These are phyloP conservation scores for Steromphala cineraria DNA, from an alignment of 2,888 invertebrate species.

Conservation along the genomic window DNA sequence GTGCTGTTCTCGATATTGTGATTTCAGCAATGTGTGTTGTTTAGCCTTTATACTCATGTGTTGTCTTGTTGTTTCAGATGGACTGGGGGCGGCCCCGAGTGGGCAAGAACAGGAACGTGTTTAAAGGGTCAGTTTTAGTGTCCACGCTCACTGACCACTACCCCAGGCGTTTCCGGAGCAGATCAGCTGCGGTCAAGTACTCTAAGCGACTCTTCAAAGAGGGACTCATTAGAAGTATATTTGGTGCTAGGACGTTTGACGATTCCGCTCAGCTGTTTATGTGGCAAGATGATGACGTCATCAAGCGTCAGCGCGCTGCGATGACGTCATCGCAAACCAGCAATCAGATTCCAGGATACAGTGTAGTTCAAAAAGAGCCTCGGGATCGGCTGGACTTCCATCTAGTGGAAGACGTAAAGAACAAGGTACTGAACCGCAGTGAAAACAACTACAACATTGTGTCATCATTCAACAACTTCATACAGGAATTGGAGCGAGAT, in stretches of 20 bases:
- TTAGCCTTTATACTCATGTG: background rate
- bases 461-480: slow-evolving; percentile 49
- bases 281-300: slow-evolving; percentile 57
- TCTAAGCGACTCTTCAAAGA: slow-evolving; percentile 65
- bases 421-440: slow-evolving; percentile 39
- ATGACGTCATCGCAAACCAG: slow-evolving; percentile 48
- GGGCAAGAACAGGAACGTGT: slow-evolving; percentile 53
- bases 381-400: slow-evolving; percentile 27
- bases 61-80: slow-evolving; percentile 51
- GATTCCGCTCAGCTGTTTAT: slow-evolving; percentile 69
- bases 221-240: slow-evolving; percentile 65
- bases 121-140: slow-evolving; percentile 70
- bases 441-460: slow-evolving; percentile 41
- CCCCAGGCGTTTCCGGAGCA: slow-evolving; percentile 55
- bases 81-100: slow-evolving; percentile 43
- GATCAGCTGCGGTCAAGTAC: slow-evolving; percentile 62
- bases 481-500: slow-evolving; percentile 50
- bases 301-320: slow-evolving; percentile 30
- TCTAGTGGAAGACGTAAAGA: slow-evolving; percentile 40
- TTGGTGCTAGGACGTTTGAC: slow-evolving; percentile 63
- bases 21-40: background rate
- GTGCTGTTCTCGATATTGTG: background rate
- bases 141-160: slow-evolving; percentile 65
- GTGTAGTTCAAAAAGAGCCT: background rate
- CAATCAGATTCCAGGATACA: slow-evolving; percentile 7